A percentile compares a stretch with the other conserved stretches of the same genome.
Evolutionary conservation across 2,113 vertebrate genomes (phyloP).

Genomic region (Laticauda laticaudata): DNA sequence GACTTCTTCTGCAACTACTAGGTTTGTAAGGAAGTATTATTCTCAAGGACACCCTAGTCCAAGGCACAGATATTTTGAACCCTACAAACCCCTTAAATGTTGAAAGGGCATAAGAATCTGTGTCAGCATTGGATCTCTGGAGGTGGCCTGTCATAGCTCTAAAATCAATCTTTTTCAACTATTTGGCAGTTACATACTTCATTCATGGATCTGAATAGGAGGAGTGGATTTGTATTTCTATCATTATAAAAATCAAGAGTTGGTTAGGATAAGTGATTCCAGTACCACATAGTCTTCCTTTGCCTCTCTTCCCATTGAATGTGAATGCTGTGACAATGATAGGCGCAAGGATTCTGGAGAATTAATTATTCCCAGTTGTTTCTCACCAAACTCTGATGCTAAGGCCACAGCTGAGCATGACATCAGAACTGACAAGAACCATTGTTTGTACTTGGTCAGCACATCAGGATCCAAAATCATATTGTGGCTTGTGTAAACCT

Average conservation of each 20-base stretch:
- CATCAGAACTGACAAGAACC: neutral
- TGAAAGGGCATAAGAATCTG: neutral
- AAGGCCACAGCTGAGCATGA: neutral
- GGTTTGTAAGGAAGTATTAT: fast-evolving
- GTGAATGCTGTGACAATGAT: neutral
- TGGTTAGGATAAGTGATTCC: neutral
- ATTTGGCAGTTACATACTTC: neutral
- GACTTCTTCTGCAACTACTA: neutral
- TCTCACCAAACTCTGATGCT: neutral
- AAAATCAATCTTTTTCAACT: neutral
- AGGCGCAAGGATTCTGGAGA: neutral
- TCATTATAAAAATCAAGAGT: neutral
- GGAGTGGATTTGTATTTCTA: neutral
- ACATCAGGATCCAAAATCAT: neutral
- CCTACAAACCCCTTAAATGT: neutral
- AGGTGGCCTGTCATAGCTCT: neutral
- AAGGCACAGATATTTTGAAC: neutral
- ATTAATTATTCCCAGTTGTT: neutral
- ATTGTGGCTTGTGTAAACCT: neutral
- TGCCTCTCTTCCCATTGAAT: neutral
- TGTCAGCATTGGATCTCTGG: neutral
- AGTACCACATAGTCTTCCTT: neutral
- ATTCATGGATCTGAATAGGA: neutral
- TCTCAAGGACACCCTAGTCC: neutral
- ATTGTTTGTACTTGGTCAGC: neutral